phyloP scores from a whole-genome alignment of 2,113 vertebrate genomes.

The Mustela nigripes region DNA sequence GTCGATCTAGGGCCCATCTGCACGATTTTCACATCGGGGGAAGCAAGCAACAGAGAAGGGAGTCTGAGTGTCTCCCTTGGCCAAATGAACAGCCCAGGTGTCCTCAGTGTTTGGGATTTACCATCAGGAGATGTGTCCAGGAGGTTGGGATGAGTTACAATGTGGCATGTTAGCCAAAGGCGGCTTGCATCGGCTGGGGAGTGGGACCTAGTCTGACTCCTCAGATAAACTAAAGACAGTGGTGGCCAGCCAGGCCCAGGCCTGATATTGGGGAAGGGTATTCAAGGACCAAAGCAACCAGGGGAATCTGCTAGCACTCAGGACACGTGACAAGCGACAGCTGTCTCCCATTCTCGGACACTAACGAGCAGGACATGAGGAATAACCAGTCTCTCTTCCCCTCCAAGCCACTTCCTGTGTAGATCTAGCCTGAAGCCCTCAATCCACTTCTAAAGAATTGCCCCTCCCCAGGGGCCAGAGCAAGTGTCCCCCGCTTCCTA shows the following conservation, averaged over 20 bases:
- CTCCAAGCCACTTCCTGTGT: neutral
- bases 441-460: neutral
- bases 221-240: neutral
- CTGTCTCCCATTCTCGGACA: neutral
- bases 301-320: too few species aligned
- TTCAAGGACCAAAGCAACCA: neutral
- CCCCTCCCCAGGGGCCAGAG: neutral
- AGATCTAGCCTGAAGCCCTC: neutral
- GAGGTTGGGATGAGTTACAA: neutral
- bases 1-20: neutral
- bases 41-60: neutral
- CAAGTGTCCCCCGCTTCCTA: neutral
- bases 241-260: too few species aligned
- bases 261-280: neutral
- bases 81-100: neutral
- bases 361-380: neutral
- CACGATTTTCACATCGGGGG: neutral
- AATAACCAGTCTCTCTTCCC: neutral
- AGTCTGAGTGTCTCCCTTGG: neutral
- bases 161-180: neutral
- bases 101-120: neutral
- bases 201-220: neutral
- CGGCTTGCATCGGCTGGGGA: accelerated
- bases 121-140: neutral
- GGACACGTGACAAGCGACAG: neutral